These are phyloP conservation scores for Poecile atricapillus DNA, from an alignment of 2,113 vertebrate species.

Conservation along the genomic window DNA sequence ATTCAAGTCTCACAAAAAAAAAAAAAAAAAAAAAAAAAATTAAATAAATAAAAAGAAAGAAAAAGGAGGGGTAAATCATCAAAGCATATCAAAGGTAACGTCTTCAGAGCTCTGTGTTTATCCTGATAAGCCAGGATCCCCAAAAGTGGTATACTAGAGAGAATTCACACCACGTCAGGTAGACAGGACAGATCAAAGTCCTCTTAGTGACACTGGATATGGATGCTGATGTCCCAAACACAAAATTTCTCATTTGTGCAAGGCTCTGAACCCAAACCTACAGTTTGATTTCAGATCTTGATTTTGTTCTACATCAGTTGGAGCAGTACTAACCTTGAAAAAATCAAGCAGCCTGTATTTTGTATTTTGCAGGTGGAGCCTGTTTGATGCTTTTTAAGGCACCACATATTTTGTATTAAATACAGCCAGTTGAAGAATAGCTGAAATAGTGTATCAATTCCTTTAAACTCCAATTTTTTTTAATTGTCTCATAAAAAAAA, in stretches of 20 bases:
- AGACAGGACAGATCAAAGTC: neutral
- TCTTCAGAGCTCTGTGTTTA: neutral
- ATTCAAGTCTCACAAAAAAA: neutral
- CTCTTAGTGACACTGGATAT: neutral
- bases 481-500: slow-evolving; percentile 5
- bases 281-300: neutral
- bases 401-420: neutral
- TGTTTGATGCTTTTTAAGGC: neutral
- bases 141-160: neutral
- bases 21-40: no score
- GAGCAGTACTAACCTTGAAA: neutral
- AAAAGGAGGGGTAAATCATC: neutral
- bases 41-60: no score
- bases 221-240: neutral
- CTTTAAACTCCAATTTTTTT: slow-evolving; percentile 22
- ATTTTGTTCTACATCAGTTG: neutral
- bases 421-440: neutral
- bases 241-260: neutral
- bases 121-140: neutral
- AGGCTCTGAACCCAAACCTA: neutral
- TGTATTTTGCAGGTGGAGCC: neutral
- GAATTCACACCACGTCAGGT: neutral
- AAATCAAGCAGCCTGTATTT: neutral
- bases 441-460: neutral
- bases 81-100: neutral